Evolutionary conservation across 2,888 invertebrate genomes (phyloP).

Genomic region (Deroplatys truncata): DNA sequence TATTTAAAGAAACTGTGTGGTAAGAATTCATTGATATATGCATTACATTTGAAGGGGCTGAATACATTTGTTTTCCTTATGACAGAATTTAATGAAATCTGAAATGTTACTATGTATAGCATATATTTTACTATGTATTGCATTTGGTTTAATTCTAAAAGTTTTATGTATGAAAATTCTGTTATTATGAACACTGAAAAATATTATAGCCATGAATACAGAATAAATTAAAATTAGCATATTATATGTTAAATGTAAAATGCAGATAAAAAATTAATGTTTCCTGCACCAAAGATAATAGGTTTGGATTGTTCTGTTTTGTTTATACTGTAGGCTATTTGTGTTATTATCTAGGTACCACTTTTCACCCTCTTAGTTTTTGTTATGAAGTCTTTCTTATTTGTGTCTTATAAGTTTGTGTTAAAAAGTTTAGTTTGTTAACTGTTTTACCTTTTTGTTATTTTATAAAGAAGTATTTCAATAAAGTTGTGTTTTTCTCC

Average conservation of each 20-base stretch:
- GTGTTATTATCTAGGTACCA: not conserved
- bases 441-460: not conserved
- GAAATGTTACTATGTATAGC: not conserved
- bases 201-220: not conserved
- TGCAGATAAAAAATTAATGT: not conserved
- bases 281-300: not conserved
- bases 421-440: not conserved
- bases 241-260: not conserved
- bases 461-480: not conserved
- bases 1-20: not conserved
- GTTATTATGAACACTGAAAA: not conserved
- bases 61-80: not conserved
- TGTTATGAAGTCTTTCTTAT: not conserved
- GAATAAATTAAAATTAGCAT: not conserved
- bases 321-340: not conserved
- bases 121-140: not conserved
- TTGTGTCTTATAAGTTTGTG: not conserved
- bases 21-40: not conserved
- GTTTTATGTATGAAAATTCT: not conserved
- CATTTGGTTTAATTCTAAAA: not conserved
- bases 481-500: not conserved
- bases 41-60: not conserved
- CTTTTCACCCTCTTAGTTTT: not conserved
- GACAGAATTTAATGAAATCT: not conserved
- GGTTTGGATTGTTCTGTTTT: not conserved